Conservation (phyloP, 2,113 vertebrate species). For the Prinia subflava region DNA sequence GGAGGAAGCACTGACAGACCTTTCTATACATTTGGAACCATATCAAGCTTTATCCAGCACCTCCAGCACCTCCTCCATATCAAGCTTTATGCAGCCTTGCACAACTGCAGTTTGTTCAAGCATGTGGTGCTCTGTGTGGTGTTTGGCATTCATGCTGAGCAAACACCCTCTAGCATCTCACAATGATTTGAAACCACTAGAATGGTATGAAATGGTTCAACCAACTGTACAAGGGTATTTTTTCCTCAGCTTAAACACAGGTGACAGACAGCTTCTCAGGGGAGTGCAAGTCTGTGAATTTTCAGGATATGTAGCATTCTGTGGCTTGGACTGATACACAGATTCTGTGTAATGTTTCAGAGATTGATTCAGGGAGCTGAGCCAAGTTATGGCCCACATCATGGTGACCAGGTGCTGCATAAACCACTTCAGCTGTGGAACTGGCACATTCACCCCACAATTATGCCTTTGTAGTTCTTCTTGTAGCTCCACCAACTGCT, state of each 20-base stretch:
- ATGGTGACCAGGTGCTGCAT: background rate
- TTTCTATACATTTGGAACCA: background rate
- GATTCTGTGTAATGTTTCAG: background rate
- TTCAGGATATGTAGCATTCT: background rate
- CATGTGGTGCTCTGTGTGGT: rapidly evolving
- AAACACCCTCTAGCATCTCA: background rate
- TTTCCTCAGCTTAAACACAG: background rate
- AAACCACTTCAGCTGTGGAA: background rate
- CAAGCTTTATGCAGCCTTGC: background rate
- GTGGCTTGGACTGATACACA: background rate
- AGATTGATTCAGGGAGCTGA: background rate
- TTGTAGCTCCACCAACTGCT: background rate
- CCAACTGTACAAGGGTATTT: background rate
- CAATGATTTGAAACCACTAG: background rate
- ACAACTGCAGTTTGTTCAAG: background rate
- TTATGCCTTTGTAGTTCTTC: background rate
- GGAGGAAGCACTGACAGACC: background rate
- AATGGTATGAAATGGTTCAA: background rate
- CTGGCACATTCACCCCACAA: background rate
- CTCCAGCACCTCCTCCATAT: background rate
- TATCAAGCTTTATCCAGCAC: background rate
- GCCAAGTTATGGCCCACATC: background rate
- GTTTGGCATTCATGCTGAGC: background rate
- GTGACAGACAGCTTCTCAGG: background rate
- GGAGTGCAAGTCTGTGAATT: background rate